Evolutionary conservation across 2,113 vertebrate genomes (phyloP).

Genomic region (Nothobranchius furzeri): DNA sequence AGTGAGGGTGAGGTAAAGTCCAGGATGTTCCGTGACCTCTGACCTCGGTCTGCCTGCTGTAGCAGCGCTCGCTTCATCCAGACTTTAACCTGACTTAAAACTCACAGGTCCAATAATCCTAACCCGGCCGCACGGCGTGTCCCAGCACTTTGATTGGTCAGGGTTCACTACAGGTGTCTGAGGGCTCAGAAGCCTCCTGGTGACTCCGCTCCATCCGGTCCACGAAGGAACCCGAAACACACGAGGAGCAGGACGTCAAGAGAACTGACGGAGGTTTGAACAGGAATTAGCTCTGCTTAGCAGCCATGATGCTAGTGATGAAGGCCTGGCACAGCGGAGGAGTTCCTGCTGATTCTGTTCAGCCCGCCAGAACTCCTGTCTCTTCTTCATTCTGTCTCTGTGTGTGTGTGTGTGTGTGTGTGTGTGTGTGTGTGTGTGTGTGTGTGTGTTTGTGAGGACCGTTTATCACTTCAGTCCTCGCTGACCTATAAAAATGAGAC

Average conservation of each 20-base stretch:
- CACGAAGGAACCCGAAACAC: slow-evolving; percentile 67
- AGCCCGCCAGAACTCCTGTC: slow-evolving; percentile 57
- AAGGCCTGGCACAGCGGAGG: slow-evolving; percentile 66
- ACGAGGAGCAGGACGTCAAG: slow-evolving; percentile 52
- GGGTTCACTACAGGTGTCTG: slow-evolving; percentile 70
- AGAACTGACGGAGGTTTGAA: slow-evolving; percentile 72
- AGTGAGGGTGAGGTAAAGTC: slow-evolving; percentile 18
- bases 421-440: too few relatives aligned
- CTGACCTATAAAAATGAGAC: too few relatives aligned
- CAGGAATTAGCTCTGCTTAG: slow-evolving; percentile 66
- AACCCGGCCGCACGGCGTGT: neutral
- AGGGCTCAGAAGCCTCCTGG: slow-evolving; percentile 30
- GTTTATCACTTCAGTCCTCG: slow-evolving; percentile 32
- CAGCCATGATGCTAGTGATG: slow-evolving; percentile 70
- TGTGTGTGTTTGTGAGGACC: neutral
- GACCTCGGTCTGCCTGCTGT: slow-evolving; percentile 24
- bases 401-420: too few relatives aligned
- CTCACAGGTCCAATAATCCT: neutral
- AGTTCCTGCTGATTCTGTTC: slow-evolving; percentile 50
- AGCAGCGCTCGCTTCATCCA: neutral
- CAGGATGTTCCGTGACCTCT: slow-evolving; percentile 62
- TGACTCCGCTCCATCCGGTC: slow-evolving; percentile 29
- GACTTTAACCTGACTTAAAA: too few relatives aligned
- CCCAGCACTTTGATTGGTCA: slow-evolving; percentile 71
- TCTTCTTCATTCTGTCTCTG: slow-evolving; percentile 28